Percentiles rank a stretch among this genome's conserved stretches.
Evolutionary conservation across 2,113 vertebrate genomes (phyloP).

Genomic region (Nothocercus nigrocapillus): DNA sequence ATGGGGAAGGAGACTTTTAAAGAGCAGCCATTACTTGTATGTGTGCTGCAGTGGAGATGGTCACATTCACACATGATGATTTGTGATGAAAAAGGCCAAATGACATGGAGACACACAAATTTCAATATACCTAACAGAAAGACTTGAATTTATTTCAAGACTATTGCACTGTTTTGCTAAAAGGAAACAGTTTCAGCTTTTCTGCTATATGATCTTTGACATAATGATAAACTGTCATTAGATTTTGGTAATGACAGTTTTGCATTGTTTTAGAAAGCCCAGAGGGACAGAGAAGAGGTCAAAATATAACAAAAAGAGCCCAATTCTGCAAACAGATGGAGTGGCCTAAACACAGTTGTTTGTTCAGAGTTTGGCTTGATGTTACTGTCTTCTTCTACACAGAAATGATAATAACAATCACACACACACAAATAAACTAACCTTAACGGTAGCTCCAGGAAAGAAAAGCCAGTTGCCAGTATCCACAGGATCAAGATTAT

Average conservation of each 20-base stretch:
- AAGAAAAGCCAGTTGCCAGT: conserved; percentile 99
- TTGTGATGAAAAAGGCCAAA: background rate
- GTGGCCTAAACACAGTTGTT: background rate
- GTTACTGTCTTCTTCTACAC: background rate
- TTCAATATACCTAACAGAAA: background rate
- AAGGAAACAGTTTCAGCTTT: conserved; percentile 8
- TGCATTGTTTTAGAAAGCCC: background rate
- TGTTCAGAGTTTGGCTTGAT: background rate
- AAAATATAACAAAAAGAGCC: background rate
- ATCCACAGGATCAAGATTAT: conserved; percentile 92
- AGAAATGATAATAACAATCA: background rate
- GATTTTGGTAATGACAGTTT: background rate
- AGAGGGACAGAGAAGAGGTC: background rate
- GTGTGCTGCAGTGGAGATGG: background rate
- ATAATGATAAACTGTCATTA: background rate
- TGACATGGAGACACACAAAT: background rate
- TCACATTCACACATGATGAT: background rate
- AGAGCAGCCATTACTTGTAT: background rate
- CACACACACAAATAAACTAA: conserved; percentile 67
- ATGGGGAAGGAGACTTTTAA: background rate
- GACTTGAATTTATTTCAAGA: conserved; percentile 17
- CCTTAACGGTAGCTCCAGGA: conserved; percentile 96
- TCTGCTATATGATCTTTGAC: conserved; percentile 42
- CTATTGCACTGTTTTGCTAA: background rate
- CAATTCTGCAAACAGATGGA: background rate